Base-by-base conservation (phyloP, 2,797 vertebrate genomes). In the Echiichthys vipera region DNA sequence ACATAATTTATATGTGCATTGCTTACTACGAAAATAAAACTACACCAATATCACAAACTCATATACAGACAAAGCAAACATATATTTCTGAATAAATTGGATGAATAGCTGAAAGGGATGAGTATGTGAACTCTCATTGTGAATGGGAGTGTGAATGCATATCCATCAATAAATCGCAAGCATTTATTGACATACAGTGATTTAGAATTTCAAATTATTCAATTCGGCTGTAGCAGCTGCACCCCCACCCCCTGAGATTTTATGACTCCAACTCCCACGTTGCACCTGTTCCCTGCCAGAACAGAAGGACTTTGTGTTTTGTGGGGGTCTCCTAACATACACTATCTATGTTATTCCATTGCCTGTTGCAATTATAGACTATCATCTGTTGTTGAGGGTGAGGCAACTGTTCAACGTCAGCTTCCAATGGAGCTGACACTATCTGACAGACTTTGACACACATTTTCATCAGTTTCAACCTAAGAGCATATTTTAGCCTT, bases 261-360 rank as follows among this genome's bases (percentile, higher is more conserved):
- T 77, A 85, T 90, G 88, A 86, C 89, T 91, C 69, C 83, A 87
- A 92, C 92, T 93, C 92, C 91, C 91, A 92, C 88, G 20, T 83
- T 83, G 84, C 93, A 94, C 93, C 93, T 94, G 93, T 93, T 93
- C 83, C 20, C 74, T 61, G 67, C 82, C 84, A 80, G 82, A 93
- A 94, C 90, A 93, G 91, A 92, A 88, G 87, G 91, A 90, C 88
- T 84, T 90, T 91, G 74, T 89, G 77, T 85, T 73, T 63, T n/a
- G 64, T 24, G 73, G 62, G 78, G 81, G 84, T 85, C 89, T 84
- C 20, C 73, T 86, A 78, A 89, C 83, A 80, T 74, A 88, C 74
- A 87, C 79, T 78, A 75, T 80, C 75, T 68, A 24, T 81, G 84
- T 89, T 91, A 78, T 91, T 83, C 77, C 78, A 70, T 56, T 74